Percentiles rank a stretch among this genome's conserved stretches.
These are phyloP conservation scores for Hydropsyche tenuis DNA, from an alignment of 1,140 invertebrate genomes.

Conservation along the genomic window DNA sequence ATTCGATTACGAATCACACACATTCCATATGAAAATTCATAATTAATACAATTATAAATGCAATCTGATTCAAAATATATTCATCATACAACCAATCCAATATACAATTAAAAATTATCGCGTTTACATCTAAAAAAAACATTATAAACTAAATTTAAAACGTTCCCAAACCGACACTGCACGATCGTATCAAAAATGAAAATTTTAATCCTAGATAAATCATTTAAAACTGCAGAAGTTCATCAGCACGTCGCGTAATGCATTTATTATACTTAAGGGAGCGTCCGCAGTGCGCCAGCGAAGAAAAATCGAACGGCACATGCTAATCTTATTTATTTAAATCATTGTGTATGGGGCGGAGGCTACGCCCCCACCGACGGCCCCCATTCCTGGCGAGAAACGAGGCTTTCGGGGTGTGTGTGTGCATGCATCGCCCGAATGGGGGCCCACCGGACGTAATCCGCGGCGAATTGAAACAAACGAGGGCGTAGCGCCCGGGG, in stretches of 20 bases:
- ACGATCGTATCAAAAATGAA: neutral
- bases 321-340: constrained; percentile 50
- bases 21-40: too few species aligned
- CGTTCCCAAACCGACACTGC: neutral
- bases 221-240: neutral
- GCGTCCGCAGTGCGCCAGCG: constrained; percentile 41
- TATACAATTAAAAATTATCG: too few species aligned
- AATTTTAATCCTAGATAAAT: neutral
- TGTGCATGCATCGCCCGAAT: neutral
- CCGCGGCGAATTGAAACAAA: constrained; percentile 50
- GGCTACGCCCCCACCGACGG: too few species aligned
- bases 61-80: too few species aligned
- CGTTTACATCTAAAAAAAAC: too few species aligned
- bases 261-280: neutral
- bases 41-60: too few species aligned
- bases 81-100: too few species aligned
- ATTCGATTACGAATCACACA: too few species aligned
- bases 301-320: constrained; percentile 48
- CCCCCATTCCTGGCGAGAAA: too few species aligned
- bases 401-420: neutral
- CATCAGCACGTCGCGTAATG: neutral
- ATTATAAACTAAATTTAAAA: too few species aligned
- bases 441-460: constrained; percentile 35
- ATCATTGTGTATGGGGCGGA: constrained; percentile 42
- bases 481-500: constrained; percentile 34